phyloP scores from a whole-genome alignment of 2,797 vertebrate species.

The Hippocampus kuda region DNA sequence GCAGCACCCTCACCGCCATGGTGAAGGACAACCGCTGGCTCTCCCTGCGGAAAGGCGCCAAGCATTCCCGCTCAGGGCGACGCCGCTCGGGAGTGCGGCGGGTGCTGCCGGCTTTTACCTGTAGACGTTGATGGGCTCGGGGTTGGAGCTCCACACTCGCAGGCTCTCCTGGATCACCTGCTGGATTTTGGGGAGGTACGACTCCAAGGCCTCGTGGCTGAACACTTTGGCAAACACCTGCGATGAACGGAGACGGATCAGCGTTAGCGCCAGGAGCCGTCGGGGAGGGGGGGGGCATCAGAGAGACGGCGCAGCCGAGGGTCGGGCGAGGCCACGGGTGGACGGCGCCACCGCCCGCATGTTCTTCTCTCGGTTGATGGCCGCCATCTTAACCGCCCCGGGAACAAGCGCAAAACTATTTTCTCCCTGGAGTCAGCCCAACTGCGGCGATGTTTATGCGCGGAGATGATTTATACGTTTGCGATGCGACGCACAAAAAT shows the following conservation, averaged over 20 bases:
- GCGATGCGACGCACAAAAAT: not conserved
- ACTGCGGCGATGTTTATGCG: not conserved
- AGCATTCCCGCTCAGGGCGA: not conserved
- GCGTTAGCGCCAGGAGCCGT: not conserved
- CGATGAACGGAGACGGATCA: not conserved
- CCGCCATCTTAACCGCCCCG: not conserved
- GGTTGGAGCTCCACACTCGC: conserved; percentile 85
- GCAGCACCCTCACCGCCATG: conserved; percentile 88
- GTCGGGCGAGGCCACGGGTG: not conserved
- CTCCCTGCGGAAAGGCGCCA: conserved; percentile 57
- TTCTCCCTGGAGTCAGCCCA: not conserved
- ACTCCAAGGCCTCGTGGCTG: conserved; percentile 90
- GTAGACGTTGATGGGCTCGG: conserved; percentile 87
- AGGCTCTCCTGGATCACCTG: conserved; percentile 93
- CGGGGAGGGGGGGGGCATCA: too few species aligned
- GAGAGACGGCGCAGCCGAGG: not conserved
- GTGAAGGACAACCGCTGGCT: conserved; percentile 89
- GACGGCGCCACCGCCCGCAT: too few species aligned
- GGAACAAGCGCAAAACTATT: too few species aligned
- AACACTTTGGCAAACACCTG: conserved; percentile 97
- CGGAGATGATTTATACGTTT: not conserved
- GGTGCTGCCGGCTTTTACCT: conserved; percentile 30
- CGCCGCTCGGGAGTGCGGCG: not conserved
- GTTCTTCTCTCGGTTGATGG: not conserved
- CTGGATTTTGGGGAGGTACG: conserved; percentile 94